These are phyloP conservation scores for Siderastrea siderea DNA, from an alignment of 92 coral and sea anemone species.

Conservation along the genomic window DNA sequence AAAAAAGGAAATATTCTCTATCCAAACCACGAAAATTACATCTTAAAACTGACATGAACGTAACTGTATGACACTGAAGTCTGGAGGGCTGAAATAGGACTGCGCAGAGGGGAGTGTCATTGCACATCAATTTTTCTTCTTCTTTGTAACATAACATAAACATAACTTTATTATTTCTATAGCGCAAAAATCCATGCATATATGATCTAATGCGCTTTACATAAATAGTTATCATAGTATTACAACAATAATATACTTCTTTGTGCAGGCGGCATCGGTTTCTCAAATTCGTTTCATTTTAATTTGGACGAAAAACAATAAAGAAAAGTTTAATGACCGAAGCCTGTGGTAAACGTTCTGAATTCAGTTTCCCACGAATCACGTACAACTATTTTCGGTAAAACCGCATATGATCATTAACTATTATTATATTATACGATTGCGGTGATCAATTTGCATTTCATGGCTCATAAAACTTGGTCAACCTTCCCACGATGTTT, in stretches of 20 bases:
- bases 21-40: too few species aligned
- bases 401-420: neutral
- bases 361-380: slow-evolving; percentile 43
- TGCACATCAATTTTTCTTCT: neutral
- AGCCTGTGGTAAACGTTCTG: slow-evolving; percentile 13
- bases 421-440: neutral
- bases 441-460: slow-evolving; percentile 13
- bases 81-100: too few species aligned
- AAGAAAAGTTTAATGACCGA: neutral
- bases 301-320: neutral
- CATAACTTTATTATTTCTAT: too few species aligned
- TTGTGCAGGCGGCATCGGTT: neutral
- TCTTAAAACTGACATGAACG: too few species aligned
- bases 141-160: too few species aligned
- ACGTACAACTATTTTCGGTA: neutral
- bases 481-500: neutral
- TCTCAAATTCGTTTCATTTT: slow-evolving; percentile 13
- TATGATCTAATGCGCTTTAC: too few species aligned
- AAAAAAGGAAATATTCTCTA: too few species aligned
- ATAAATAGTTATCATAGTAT: too few species aligned
- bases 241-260: too few species aligned
- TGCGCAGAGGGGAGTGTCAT: neutral
- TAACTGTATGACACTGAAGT: too few species aligned
- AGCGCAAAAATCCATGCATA: too few species aligned
- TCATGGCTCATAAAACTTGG: neutral